Evolutionary conservation across 1,140 invertebrate species (phyloP).

Genomic region (Cydia pomonella): DNA sequence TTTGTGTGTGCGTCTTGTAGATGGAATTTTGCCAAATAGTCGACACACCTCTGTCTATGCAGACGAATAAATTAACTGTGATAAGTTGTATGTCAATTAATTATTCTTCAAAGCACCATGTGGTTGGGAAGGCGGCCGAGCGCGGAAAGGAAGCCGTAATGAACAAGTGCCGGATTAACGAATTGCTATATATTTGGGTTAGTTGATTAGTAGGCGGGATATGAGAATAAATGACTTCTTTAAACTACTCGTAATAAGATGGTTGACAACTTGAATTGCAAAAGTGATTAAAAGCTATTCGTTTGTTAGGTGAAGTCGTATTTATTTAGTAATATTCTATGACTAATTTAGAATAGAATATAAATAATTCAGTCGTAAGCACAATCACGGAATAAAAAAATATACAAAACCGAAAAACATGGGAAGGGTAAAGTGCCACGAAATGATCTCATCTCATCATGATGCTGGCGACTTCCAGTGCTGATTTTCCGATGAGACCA

Average conservation of each 20-base stretch:
- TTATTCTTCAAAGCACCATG: conserved; percentile 80
- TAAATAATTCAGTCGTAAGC: too few relatives aligned
- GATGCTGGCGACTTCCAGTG: too few relatives aligned
- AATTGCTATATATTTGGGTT: conserved; percentile 21
- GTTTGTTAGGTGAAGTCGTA: not conserved
- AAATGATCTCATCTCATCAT: too few relatives aligned
- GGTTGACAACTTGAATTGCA: not conserved
- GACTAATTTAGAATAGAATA: too few relatives aligned
- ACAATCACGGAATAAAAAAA: too few relatives aligned
- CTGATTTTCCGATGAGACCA: too few relatives aligned
- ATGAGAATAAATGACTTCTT: conserved; percentile 11
- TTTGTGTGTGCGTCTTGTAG: conserved; percentile 35
- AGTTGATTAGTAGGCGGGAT: conserved; percentile 20
- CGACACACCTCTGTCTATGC: conserved; percentile 74
- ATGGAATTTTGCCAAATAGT: conserved; percentile 73
- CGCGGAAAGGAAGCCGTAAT: conserved; percentile 64
- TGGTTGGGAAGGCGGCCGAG: conserved; percentile 64
- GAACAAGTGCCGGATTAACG: conserved; percentile 41
- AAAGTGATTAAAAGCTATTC: not conserved
- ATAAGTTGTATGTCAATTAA: conserved; percentile 81
- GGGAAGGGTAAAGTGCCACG: too few relatives aligned
- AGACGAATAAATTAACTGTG: conserved; percentile 79
- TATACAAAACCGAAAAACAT: too few relatives aligned
- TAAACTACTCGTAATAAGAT: not conserved
- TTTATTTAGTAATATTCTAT: too few relatives aligned